Conservation (phyloP, 2,797 vertebrate species). For the Lepus townsendii region DNA sequence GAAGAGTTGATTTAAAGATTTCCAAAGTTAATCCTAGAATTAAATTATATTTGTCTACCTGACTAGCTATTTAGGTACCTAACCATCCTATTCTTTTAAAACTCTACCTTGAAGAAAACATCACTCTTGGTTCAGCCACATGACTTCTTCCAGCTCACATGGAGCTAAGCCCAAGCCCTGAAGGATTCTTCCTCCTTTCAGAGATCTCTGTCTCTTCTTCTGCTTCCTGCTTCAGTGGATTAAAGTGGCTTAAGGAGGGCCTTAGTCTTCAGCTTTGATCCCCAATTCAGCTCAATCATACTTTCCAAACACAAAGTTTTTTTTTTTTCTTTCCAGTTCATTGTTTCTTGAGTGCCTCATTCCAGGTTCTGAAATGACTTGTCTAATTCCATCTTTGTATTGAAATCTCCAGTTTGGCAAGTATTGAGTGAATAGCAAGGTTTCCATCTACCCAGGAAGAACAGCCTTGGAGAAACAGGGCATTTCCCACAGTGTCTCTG, state of each 20-base stretch:
- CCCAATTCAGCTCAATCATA: not conserved
- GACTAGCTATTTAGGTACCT: not conserved
- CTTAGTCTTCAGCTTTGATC: not conserved
- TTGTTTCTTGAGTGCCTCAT: not conserved
- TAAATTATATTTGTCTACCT: not conserved
- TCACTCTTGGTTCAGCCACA: not conserved
- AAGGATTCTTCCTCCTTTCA: not conserved
- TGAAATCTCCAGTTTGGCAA: not conserved
- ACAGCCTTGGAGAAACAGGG: not conserved
- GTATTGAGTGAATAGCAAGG: not conserved
- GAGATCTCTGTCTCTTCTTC: not conserved
- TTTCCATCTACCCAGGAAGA: not conserved
- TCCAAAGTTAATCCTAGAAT: not conserved
- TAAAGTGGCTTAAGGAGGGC: not conserved
- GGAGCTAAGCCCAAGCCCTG: not conserved
- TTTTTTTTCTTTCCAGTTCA: not conserved
- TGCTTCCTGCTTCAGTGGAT: not conserved
- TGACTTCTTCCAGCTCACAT: not conserved
- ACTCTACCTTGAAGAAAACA: not conserved
- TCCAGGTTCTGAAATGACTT: conserved; percentile 21
- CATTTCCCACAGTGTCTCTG: not conserved
- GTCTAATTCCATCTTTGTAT: not conserved
- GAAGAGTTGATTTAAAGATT: not conserved
- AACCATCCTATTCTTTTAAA: not conserved
- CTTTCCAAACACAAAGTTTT: not conserved